Evolutionary conservation across 1,140 invertebrate genomes (phyloP).

Genomic region (Leucophenga varia): DNA sequence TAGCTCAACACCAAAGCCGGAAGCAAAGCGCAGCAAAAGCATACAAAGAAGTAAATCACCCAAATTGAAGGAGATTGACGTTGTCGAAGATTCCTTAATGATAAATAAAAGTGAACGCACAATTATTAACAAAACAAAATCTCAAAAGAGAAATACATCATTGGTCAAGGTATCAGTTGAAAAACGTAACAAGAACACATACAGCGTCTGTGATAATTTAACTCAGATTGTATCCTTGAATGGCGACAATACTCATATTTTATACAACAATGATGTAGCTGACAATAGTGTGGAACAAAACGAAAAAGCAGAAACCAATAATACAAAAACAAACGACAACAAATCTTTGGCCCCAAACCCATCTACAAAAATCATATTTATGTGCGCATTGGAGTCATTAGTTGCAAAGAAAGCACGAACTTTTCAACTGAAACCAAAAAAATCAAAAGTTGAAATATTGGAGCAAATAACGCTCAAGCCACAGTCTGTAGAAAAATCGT

Average conservation of each 20-base stretch:
- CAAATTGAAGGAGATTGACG: too few species aligned
- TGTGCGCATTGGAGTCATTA: constrained; percentile 18
- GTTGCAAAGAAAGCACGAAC: constrained; percentile 8
- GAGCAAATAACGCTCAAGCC: constrained; percentile 25
- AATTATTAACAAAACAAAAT: too few species aligned
- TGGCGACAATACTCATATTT: constrained; percentile 2
- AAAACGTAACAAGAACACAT: too few species aligned
- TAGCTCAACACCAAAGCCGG: background rate
- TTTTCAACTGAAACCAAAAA: constrained; percentile 15
- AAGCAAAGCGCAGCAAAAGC: background rate
- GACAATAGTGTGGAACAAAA: background rate
- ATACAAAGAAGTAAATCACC: too few species aligned
- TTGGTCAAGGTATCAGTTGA: too few species aligned
- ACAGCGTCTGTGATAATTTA: too few species aligned
- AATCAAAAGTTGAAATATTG: constrained; percentile 16
- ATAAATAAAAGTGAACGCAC: too few species aligned
- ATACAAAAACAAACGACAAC: background rate
- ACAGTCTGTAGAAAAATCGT: background rate
- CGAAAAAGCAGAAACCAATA: background rate
- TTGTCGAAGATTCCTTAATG: too few species aligned
- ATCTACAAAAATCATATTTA: constrained; percentile 13
- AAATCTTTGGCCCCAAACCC: background rate
- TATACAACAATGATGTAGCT: too few species aligned
- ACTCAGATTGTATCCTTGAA: background rate
- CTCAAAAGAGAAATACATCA: too few species aligned